Evolutionary conservation across 2,888 invertebrate species (phyloP).

Genomic region (Lasioglossum vierecki): DNA sequence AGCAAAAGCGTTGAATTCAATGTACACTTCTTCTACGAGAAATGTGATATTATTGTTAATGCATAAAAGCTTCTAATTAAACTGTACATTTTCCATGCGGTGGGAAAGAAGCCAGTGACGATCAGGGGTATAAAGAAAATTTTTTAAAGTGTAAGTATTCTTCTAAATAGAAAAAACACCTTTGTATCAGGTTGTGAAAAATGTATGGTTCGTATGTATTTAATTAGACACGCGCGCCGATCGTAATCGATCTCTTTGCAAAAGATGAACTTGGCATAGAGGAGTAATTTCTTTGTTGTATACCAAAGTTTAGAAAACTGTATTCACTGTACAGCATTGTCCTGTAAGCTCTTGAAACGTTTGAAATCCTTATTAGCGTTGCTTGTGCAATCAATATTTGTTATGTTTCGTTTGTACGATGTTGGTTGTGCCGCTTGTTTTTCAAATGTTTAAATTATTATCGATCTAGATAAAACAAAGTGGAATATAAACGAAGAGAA

Average conservation of each 20-base stretch:
- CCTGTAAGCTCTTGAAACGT: not conserved
- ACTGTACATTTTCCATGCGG: conserved; percentile 46
- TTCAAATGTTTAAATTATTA: not conserved
- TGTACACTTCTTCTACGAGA: conserved; percentile 58
- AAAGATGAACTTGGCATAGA: conserved; percentile 66
- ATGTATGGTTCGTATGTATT: conserved; percentile 43
- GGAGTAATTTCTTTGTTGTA: conserved; percentile 63
- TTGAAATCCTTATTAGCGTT: not conserved
- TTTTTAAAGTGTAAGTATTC: conserved; percentile 28
- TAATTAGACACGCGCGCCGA: conserved; percentile 32
- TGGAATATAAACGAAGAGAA: not conserved
- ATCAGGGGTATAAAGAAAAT: conserved; percentile 31
- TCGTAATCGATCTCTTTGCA: conserved; percentile 30
- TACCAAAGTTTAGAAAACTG: conserved; percentile 67
- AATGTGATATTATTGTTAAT: conserved; percentile 68
- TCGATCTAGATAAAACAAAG: not conserved
- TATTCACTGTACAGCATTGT: conserved; percentile 68
- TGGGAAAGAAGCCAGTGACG: conserved; percentile 22
- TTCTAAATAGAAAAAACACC: conserved; percentile 38
- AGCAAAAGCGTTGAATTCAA: conserved; percentile 42
- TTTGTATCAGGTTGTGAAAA: conserved; percentile 54
- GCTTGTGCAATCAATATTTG: not conserved
- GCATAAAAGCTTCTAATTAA: conserved; percentile 40
- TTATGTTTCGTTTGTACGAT: not conserved
- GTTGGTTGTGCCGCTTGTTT: not conserved